Evolutionary conservation across 2,113 vertebrate genomes (phyloP).

Genomic region (Scomber scombrus): DNA sequence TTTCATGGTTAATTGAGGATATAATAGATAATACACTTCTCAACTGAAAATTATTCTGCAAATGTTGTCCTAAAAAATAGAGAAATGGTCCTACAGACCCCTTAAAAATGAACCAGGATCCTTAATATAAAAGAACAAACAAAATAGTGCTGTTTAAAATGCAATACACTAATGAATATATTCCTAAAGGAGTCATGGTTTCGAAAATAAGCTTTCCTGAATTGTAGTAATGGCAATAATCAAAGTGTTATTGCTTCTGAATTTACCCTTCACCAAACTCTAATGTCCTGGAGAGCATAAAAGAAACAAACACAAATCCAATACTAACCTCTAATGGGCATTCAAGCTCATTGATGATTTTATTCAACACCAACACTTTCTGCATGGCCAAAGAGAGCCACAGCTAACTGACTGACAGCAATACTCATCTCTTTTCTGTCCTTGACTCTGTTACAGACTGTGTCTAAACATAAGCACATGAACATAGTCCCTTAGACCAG

Average conservation of each 20-base stretch:
- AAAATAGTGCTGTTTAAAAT: not conserved
- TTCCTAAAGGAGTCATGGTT: not conserved
- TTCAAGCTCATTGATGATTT: not conserved
- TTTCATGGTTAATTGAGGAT: not conserved
- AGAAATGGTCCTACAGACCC: no score
- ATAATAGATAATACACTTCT: no score
- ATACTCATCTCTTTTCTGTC: slow-evolving; percentile 40
- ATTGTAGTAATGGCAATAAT: not conserved
- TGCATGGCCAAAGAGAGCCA: not conserved
- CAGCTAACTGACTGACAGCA: slow-evolving; percentile 1
- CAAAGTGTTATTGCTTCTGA: slow-evolving; percentile 29
- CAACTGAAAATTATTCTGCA: no score
- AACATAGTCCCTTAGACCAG: slow-evolving; percentile 60
- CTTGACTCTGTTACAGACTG: slow-evolving; percentile 40
- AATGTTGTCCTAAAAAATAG: no score
- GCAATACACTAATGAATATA: not conserved
- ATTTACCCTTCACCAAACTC: slow-evolving; percentile 1
- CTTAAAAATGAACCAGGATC: no score
- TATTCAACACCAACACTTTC: not conserved
- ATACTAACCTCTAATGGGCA: not conserved
- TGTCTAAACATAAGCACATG: slow-evolving; percentile 56
- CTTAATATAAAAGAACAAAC: not conserved
- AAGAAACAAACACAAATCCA: slow-evolving; percentile 21
- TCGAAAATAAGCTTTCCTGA: not conserved
- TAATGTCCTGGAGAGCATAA: not conserved